These are phyloP conservation scores for Calliopum simillimum DNA, from an alignment of 2,888 invertebrate genomes.

Conservation along the genomic window DNA sequence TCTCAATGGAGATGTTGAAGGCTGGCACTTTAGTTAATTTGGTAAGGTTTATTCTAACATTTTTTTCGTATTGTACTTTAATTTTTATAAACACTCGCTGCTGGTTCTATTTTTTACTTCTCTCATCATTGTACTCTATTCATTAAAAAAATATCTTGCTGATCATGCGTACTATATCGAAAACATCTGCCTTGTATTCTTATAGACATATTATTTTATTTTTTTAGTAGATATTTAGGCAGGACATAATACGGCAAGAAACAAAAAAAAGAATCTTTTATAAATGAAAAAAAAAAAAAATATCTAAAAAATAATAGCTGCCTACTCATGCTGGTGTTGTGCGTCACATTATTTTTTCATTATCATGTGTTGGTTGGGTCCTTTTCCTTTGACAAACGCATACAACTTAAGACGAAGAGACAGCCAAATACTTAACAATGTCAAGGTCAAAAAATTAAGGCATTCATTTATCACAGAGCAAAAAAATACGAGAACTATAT, in stretches of 20 bases:
- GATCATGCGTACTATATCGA: not conserved
- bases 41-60: too few relatives aligned
- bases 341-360: not conserved
- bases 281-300: too few relatives aligned
- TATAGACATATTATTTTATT: not conserved
- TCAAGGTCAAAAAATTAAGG: constrained; percentile 9
- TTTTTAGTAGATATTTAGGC: not conserved
- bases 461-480: not conserved
- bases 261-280: too few relatives aligned
- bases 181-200: constrained; percentile 5
- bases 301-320: not conserved
- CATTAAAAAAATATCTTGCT: not conserved
- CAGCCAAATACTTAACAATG: not conserved
- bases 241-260: too few relatives aligned
- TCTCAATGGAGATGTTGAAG: too few relatives aligned
- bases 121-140: too few relatives aligned
- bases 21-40: too few relatives aligned
- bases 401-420: too few relatives aligned
- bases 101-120: too few relatives aligned
- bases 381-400: not conserved
- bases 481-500: not conserved
- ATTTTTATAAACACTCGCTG: too few relatives aligned
- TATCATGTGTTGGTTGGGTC: not conserved
- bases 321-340: constrained; percentile 1
- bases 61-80: too few relatives aligned